Percentiles rank a stretch among this genome's conserved stretches.
phyloP scores from a whole-genome alignment of 2,113 vertebrate genomes.

The Thalassarche chlororhynchos region DNA sequence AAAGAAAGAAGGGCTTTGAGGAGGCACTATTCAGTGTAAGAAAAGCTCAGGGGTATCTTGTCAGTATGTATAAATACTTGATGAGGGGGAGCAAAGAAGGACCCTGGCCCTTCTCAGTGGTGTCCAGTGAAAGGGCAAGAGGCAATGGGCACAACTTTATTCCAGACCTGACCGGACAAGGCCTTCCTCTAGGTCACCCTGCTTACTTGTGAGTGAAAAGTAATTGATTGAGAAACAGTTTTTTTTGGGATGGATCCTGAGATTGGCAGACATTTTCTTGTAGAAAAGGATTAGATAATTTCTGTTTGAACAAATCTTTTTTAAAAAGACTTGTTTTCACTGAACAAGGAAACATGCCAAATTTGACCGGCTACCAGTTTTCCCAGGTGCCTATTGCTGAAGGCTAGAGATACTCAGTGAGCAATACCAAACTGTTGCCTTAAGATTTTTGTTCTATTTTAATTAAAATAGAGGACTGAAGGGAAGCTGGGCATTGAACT shows the following conservation, averaged over 20 bases:
- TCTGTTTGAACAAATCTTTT: neutral
- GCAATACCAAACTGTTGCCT: neutral
- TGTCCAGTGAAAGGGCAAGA: neutral
- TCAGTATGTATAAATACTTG: neutral
- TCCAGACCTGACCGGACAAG: neutral
- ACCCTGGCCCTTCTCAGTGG: neutral
- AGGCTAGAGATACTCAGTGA: neutral
- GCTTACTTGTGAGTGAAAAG: neutral
- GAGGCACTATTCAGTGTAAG: neutral
- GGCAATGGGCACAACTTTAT: neutral
- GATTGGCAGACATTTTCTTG: neutral
- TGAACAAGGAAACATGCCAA: neutral
- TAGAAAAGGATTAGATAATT: neutral
- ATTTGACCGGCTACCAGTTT: neutral
- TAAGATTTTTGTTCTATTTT: neutral
- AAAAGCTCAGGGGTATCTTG: neutral
- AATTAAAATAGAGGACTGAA: neutral
- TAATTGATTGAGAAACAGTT: neutral
- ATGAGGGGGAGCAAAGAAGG: neutral
- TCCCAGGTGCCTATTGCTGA: neutral
- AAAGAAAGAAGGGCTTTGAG: neutral
- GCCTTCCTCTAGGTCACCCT: neutral
- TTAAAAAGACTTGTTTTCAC: neutral
- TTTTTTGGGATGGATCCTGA: neutral
- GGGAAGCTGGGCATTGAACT: neutral